A percentile compares a stretch with the other conserved stretches of the same genome.
phyloP scores from a whole-genome alignment of 2,797 vertebrate species.

The Megalops cyprinoides region DNA sequence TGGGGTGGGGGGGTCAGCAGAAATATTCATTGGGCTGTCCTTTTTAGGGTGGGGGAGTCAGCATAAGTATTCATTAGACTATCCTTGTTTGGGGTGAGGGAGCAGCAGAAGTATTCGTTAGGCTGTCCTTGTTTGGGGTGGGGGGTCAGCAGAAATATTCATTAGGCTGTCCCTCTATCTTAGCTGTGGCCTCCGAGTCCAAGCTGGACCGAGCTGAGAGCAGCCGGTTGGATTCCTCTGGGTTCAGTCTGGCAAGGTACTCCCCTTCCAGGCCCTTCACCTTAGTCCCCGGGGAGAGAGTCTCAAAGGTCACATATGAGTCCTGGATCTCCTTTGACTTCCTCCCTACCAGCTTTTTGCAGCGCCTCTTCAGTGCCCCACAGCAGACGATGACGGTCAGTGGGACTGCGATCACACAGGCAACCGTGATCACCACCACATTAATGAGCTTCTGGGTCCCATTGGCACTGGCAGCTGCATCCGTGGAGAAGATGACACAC shows the following conservation, averaged over 20 bases:
- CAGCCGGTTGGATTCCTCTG: conserved; percentile 87
- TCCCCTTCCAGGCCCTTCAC: conserved; percentile 75
- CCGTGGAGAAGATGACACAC: conserved; percentile 95
- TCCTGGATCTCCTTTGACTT: conserved; percentile 83
- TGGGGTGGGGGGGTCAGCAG: conserved; percentile 50
- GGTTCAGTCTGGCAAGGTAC: conserved; percentile 78
- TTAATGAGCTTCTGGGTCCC: conserved; percentile 97
- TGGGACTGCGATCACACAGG: conserved; percentile 89
- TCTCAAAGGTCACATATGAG: conserved; percentile 89
- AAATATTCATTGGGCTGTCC: too few species aligned
- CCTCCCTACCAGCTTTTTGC: conserved; percentile 75
- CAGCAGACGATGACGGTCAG: conserved; percentile 93
- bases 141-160: conserved; percentile 90
- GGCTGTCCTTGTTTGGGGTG: too few species aligned
- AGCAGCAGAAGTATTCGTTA: too few species aligned
- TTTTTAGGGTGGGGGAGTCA: too few species aligned
- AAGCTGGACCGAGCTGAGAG: conserved; percentile 88
- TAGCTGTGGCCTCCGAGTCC: conserved; percentile 83
- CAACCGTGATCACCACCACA: conserved; percentile 92
- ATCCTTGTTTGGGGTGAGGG: conserved; percentile 63
- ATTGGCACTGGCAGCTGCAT: conserved; percentile 87
- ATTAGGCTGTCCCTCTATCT: conserved; percentile 79
- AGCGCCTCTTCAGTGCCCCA: conserved; percentile 85
- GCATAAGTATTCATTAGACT: conserved; percentile 91
- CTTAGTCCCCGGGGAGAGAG: conserved; percentile 75